These are phyloP conservation scores for Sorex araneus DNA, from an alignment of 2,113 vertebrate species.

Conservation along the genomic window DNA sequence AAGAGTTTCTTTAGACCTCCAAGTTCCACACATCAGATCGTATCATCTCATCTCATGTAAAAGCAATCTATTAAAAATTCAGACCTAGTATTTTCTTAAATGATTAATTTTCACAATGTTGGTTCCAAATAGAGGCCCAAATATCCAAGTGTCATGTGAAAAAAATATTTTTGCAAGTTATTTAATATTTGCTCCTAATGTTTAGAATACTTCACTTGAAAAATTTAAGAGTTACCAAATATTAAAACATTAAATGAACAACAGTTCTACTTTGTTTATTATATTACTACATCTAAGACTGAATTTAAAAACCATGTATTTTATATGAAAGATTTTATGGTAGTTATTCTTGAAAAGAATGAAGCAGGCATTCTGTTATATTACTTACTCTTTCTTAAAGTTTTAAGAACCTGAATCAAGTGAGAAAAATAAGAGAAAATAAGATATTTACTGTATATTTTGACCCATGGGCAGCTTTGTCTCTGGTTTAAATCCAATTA, in stretches of 20 bases:
- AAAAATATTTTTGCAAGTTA: constrained; percentile 51
- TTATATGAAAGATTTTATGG: constrained; percentile 54
- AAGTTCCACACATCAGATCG: constrained; percentile 26
- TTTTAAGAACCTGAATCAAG: constrained; percentile 66
- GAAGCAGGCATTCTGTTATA: constrained; percentile 54
- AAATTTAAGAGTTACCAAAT: constrained; percentile 66
- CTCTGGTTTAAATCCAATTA: constrained; percentile 66
- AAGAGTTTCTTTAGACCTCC: constrained; percentile 56
- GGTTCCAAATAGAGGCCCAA: constrained; percentile 33
- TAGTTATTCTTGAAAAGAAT: constrained; percentile 63
- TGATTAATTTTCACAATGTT: constrained; percentile 59
- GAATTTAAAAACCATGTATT: constrained; percentile 27
- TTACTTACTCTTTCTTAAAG: constrained; percentile 38
- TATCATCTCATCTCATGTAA: constrained; percentile 26
- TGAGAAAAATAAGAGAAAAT: constrained; percentile 66
- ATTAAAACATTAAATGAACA: constrained; percentile 61
- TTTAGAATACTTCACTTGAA: constrained; percentile 63
- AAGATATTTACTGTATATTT: constrained; percentile 65
- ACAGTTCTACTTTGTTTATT: constrained; percentile 56
- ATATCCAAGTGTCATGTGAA: constrained; percentile 49
- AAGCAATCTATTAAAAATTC: constrained; percentile 53
- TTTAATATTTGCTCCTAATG: constrained; percentile 54
- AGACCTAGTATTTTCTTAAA: constrained; percentile 68
- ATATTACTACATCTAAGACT: constrained; percentile 9
- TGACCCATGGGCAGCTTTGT: constrained; percentile 47